phyloP scores from a whole-genome alignment of 1,140 invertebrate genomes.

The Neelides sp. region DNA sequence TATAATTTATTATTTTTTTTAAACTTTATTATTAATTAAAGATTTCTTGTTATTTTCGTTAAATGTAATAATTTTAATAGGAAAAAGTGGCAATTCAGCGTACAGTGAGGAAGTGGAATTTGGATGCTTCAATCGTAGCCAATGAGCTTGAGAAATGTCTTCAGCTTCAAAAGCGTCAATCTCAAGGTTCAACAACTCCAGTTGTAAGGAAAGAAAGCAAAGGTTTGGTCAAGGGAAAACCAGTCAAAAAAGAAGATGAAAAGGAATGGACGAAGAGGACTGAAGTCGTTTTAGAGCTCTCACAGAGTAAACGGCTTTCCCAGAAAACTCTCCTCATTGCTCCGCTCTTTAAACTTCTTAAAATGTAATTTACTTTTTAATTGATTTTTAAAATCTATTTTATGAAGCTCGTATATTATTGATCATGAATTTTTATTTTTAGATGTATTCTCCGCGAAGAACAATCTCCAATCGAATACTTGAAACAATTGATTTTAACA shows the following conservation, averaged over 20 bases:
- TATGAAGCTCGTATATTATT: conserved; percentile 1
- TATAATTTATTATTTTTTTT: neutral
- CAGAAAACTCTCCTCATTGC: conserved; percentile 53
- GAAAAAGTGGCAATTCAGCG: conserved; percentile 23
- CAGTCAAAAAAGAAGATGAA: conserved; percentile 10
- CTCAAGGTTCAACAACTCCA: conserved; percentile 44
- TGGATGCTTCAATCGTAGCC: conserved; percentile 50
- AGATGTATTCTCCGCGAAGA: conserved; percentile 64
- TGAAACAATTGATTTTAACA: conserved; percentile 71
- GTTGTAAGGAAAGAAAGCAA: conserved; percentile 36
- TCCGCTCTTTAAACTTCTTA: conserved; percentile 65
- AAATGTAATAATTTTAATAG: too few relatives aligned
- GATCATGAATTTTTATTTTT: conserved; percentile 3
- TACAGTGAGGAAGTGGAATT: conserved; percentile 29
- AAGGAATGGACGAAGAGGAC: conserved; percentile 54
- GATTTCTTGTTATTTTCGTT: too few relatives aligned
- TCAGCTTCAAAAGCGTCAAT: conserved; percentile 35
- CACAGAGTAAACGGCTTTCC: conserved; percentile 63
- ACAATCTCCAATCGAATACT: conserved; percentile 71
- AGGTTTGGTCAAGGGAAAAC: conserved; percentile 1
- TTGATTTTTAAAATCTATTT: too few relatives aligned
- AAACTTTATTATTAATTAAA: neutral
- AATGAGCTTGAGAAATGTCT: conserved; percentile 45
- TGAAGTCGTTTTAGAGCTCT: conserved; percentile 62
- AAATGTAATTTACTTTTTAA: conserved; percentile 40